Conservation (phyloP, 1,140 invertebrate species). For the Lucilia cuprina region DNA sequence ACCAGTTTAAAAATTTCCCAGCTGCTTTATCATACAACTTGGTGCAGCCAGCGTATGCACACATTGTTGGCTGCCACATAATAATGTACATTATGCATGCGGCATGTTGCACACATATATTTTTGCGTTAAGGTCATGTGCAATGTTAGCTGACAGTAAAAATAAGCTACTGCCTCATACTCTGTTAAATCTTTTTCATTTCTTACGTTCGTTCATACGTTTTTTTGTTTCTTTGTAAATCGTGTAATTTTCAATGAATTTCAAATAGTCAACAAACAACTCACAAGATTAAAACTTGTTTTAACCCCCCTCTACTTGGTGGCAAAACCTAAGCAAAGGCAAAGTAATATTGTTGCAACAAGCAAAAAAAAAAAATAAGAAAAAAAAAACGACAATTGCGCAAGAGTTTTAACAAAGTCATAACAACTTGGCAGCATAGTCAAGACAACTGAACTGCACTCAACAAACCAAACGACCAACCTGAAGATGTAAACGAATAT, state of each 20-base stretch:
- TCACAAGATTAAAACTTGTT: background rate
- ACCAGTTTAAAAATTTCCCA: constrained; percentile 56
- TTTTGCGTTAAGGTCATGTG: constrained; percentile 26
- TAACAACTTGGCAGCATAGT: constrained; percentile 9
- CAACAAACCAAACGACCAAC: background rate
- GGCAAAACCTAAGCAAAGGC: background rate
- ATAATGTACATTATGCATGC: background rate
- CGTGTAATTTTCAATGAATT: background rate
- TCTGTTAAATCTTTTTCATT: background rate
- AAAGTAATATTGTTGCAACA: background rate
- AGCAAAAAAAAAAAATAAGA: background rate
- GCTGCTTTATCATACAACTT: constrained; percentile 30
- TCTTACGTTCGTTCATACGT: background rate
- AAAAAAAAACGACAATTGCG: constrained; percentile 23
- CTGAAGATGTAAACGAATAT: background rate
- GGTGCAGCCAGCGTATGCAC: background rate
- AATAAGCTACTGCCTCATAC: background rate
- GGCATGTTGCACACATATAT: background rate
- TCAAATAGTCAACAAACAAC: background rate
- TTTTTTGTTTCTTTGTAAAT: too few species aligned
- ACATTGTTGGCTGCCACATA: background rate
- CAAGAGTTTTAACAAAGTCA: constrained; percentile 34
- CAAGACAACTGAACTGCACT: background rate
- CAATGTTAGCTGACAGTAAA: background rate
- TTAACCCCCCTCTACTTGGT: background rate